phyloP scores from a whole-genome alignment of 2,888 invertebrate species.

The Nebria salina region DNA sequence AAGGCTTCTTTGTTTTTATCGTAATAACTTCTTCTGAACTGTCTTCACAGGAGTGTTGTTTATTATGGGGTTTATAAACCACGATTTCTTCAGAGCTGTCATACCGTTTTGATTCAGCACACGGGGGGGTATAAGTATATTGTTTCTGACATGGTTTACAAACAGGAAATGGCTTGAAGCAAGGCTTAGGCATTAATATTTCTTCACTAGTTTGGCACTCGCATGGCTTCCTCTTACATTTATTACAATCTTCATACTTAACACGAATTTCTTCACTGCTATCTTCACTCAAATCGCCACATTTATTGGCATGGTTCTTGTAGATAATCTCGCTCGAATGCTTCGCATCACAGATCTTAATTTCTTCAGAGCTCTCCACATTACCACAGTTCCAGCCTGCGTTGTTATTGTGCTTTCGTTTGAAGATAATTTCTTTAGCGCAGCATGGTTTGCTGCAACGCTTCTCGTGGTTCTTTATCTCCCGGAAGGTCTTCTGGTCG shows the following conservation, averaged over 20 bases:
- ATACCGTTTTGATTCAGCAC: neutral
- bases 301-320: constrained; percentile 24
- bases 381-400: constrained; percentile 2
- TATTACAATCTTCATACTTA: neutral
- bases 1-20: neutral
- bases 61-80: neutral
- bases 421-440: constrained; percentile 36
- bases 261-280: constrained; percentile 37
- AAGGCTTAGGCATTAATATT: constrained; percentile 17
- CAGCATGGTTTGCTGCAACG: constrained; percentile 8
- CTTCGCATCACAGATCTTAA: constrained; percentile 20
- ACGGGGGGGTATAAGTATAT: neutral
- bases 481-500: constrained; percentile 26
- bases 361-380: constrained; percentile 34
- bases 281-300: constrained; percentile 28
- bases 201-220: constrained; percentile 26
- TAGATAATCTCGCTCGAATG: constrained; percentile 27
- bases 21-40: constrained; percentile 24
- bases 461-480: constrained; percentile 37
- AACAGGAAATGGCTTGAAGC: neutral
- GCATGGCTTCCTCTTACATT: constrained; percentile 16
- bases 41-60: neutral
- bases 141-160: neutral
- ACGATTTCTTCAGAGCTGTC: constrained; percentile 17
- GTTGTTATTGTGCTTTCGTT: constrained; percentile 20